phyloP scores from a whole-genome alignment of 2,888 invertebrate species.

The Gisinianus flammeolus region DNA sequence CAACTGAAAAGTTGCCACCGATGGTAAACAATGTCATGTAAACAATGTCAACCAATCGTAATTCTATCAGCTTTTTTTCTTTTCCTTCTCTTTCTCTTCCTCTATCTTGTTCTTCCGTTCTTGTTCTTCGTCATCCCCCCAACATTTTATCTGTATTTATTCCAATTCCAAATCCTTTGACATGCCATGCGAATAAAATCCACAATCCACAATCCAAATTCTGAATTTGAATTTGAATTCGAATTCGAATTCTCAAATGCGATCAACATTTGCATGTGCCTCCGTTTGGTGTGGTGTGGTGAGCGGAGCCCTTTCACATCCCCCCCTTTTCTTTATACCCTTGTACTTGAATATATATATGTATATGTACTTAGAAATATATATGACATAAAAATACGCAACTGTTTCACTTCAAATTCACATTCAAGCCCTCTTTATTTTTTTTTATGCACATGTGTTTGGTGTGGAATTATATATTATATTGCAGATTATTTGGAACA shows the following conservation, averaged over 20 bases:
- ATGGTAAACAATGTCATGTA: not conserved
- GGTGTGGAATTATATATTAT: no score
- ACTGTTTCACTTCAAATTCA: no score
- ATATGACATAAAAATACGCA: no score
- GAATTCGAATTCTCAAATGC: no score
- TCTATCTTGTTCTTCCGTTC: not conserved
- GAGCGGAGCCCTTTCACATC: not conserved
- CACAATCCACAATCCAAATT: not conserved
- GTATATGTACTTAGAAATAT: no score
- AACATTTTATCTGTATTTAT: not conserved
- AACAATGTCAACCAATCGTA: not conserved
- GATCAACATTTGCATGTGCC: no score
- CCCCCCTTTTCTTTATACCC: no score
- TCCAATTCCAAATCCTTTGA: conserved; percentile 2
- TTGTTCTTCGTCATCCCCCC: not conserved
- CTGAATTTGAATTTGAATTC: no score
- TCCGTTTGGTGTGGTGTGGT: no score
- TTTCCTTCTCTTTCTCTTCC: not conserved
- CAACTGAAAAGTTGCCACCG: not conserved
- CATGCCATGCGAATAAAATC: conserved; percentile 25
- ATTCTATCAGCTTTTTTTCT: not conserved
- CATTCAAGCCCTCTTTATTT: no score
- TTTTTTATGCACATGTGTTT: no score
- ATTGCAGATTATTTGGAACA: conserved; percentile 87
- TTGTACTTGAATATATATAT: not conserved